A percentile compares a stretch with the other conserved stretches of the same genome.
Conservation (phyloP, 2,888 invertebrate species). For the Terebella lapidaria region DNA sequence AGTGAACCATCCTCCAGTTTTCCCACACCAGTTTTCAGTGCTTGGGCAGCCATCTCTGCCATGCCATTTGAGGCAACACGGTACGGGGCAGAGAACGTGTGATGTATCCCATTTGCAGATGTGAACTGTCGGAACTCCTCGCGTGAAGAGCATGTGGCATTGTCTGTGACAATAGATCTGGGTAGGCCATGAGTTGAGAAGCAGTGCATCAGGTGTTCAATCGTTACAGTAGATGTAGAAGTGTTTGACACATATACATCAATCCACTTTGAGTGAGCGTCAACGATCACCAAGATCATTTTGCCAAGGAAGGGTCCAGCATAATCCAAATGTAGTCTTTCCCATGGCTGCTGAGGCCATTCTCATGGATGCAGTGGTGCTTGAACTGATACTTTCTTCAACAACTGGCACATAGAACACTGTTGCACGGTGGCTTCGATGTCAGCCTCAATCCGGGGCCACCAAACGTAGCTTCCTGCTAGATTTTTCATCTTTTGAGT, state of each 20-base stretch:
- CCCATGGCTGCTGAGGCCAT: slow-evolving; percentile 2
- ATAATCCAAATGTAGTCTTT: slow-evolving; percentile 1
- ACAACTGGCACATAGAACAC: background rate
- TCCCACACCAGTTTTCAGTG: background rate
- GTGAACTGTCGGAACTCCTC: background rate
- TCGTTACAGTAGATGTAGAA: background rate
- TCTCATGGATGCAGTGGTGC: slow-evolving; percentile 1
- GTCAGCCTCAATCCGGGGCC: background rate
- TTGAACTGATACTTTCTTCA: background rate
- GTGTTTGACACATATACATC: background rate
- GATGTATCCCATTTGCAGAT: background rate
- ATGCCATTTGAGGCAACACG: slow-evolving; percentile 3
- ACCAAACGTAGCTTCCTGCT: slow-evolving; percentile 3
- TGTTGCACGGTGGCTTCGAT: background rate
- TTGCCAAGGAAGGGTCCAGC: slow-evolving; percentile 2
- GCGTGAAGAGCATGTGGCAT: background rate
- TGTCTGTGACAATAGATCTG: background rate
- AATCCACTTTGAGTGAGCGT: slow-evolving; percentile 6
- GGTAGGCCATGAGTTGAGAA: slow-evolving; percentile 2
- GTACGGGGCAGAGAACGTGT: background rate
- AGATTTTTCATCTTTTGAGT: background rate
- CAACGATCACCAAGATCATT: slow-evolving; percentile 1
- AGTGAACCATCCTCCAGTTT: background rate
- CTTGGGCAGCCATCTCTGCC: slow-evolving; percentile 5
- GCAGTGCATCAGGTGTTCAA: background rate